Evolutionary conservation across 2,888 invertebrate genomes (phyloP).

Genomic region (Auanema freiburgensis): DNA sequence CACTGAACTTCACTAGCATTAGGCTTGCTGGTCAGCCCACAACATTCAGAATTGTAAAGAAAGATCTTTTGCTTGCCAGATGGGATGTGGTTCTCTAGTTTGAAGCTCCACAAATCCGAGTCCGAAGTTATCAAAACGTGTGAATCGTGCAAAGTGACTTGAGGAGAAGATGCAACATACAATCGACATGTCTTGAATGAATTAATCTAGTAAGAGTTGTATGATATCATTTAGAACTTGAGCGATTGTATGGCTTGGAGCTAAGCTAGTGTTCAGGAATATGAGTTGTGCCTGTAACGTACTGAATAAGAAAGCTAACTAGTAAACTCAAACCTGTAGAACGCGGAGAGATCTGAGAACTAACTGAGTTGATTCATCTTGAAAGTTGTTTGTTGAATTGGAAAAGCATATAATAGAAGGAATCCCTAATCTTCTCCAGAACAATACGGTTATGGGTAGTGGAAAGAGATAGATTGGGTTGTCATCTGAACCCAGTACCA

Average conservation of each 20-base stretch:
- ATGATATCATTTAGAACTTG: too few species aligned
- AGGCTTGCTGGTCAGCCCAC: not conserved
- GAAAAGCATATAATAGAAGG: not conserved
- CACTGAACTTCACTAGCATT: not conserved
- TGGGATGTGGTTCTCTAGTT: not conserved
- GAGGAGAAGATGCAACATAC: not conserved
- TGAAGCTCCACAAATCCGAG: not conserved
- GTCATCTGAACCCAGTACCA: not conserved
- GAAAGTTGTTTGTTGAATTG: not conserved
- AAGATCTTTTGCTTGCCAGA: not conserved
- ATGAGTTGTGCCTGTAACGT: too few species aligned
- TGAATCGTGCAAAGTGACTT: not conserved
- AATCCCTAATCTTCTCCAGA: not conserved
- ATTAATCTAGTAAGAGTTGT: too few species aligned
- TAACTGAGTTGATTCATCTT: too few species aligned
- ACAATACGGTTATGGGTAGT: not conserved
- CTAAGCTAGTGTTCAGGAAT: too few species aligned
- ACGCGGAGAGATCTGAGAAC: too few species aligned
- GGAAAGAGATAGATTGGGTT: constrained; percentile 6
- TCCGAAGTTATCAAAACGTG: not conserved
- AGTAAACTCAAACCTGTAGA: too few species aligned
- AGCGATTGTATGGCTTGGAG: too few species aligned
- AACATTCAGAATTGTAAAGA: not conserved
- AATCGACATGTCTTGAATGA: not conserved
- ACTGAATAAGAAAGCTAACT: too few species aligned